Base-by-base conservation (phyloP, 2,888 invertebrate species). In the Drosophila meridiana region DNA sequence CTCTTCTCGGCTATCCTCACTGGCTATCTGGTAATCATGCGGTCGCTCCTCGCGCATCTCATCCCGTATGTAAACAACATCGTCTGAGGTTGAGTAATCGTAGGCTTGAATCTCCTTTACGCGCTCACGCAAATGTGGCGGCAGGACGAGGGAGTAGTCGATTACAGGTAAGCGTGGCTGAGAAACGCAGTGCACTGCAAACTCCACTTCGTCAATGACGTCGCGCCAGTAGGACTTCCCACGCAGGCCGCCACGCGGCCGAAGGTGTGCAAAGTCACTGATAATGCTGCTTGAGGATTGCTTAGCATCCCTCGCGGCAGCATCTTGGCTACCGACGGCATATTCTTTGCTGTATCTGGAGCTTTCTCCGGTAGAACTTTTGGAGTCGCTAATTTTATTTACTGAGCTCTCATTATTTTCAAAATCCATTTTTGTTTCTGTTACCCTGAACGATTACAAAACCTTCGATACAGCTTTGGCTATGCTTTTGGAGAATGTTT, bases 71-170 rank as follows among this genome's bases (percentile, higher is more conserved):
- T 85, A 92, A 1, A 87, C 85, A 20, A 83, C 83, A 2, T 83
- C 75, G 42, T 92, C 92, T 2, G 88, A 90, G 40, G 90, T 89
- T 4, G 85, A 81, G 38, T 80, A 91, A 14, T 91, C 90, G 14
- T 93, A 82, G 3, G 87, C 76, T 58, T 93, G 83, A 36, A 93
- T 91, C 66, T 90, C 87, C 30, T 87, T 75, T 0, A 93, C 92
- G 20, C 92, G 82, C 26, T 89, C 82, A 0, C 90, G 82, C 9
- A 93, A 69, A 20, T 77, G 78, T 9, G 80, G 76, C 0, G 93
- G 93, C 48, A 93, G 56, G 0, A 92, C 88, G n/a, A 89, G 53
- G 1, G 92, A 91, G 45, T 90, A 92, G 61, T 93, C 92, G 11
- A 88, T 76, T 32, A 74, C 53, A 2, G 87, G 87, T 32, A 87